Evolutionary conservation across 2,888 invertebrate species (phyloP).

Genomic region (Eristalinus sepulchralis): DNA sequence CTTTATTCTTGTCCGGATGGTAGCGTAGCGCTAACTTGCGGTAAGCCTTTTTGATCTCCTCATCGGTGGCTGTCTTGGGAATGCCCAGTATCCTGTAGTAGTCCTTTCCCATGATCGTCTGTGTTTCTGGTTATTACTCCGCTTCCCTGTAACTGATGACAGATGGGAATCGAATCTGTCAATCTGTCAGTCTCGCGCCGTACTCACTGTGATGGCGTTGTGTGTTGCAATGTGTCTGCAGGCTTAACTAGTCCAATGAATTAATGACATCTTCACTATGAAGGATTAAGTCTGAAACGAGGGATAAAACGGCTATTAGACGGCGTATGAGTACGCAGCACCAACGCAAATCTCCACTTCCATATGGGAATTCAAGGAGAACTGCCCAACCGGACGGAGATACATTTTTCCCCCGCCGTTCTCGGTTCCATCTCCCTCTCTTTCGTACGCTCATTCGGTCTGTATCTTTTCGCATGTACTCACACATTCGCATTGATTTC

Average conservation of each 20-base stretch:
- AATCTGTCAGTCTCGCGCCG: not conserved
- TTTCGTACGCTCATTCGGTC: not conserved
- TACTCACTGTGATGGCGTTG: constrained; percentile 45
- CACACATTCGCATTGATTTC: constrained; percentile 47
- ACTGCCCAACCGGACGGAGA: constrained; percentile 28
- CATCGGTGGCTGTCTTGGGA: constrained; percentile 92
- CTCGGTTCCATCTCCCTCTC: not conserved
- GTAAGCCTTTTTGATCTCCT: constrained; percentile 98
- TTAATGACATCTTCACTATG: constrained; percentile 52
- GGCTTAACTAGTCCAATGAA: constrained; percentile 57
- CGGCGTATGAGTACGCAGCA: not conserved
- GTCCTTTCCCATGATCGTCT: constrained; percentile 94
- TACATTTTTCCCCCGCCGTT: not conserved
- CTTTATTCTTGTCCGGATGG: constrained; percentile 99
- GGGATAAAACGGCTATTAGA: not conserved
- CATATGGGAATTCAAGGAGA: constrained; percentile 51
- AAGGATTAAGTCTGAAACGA: constrained; percentile 54
- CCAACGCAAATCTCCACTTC: constrained; percentile 29
- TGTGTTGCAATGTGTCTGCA: constrained; percentile 17
- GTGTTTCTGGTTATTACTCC: constrained; percentile 46
- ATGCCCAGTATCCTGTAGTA: constrained; percentile 97
- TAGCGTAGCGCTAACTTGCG: constrained; percentile 97
- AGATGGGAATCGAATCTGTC: not conserved
- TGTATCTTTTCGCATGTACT: constrained; percentile 40
- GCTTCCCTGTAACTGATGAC: constrained; percentile 39